Percentiles rank a stretch among this genome's conserved stretches.
Evolutionary conservation across 2,113 vertebrate genomes (phyloP).

Genomic region (Chaetops frenatus): DNA sequence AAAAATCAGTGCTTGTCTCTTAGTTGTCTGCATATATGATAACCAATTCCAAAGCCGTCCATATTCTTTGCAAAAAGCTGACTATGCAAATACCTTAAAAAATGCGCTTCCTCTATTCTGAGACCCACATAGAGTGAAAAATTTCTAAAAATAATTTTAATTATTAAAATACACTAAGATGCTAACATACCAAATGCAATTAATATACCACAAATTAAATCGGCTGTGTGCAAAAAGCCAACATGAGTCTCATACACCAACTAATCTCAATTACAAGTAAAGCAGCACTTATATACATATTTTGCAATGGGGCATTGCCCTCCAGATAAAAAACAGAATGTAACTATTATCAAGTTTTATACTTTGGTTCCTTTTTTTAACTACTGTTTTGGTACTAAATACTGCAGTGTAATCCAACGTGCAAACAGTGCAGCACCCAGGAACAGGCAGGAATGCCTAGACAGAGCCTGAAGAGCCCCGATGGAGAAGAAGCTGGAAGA

Average conservation of each 20-base stretch:
- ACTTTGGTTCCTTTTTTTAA: neutral
- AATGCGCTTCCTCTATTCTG: neutral
- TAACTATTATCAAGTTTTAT: neutral
- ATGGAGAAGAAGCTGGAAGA: neutral
- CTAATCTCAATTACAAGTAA: neutral
- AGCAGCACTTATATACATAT: neutral
- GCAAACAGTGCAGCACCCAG: neutral
- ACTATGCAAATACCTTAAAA: neutral
- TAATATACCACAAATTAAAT: neutral
- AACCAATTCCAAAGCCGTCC: neutral
- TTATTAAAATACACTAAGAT: neutral
- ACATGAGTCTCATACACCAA: neutral
- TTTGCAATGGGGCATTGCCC: neutral
- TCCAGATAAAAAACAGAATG: neutral
- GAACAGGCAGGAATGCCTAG: neutral
- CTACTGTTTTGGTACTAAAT: neutral
- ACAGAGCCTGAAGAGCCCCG: neutral
- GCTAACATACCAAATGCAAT: neutral
- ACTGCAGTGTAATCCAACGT: neutral
- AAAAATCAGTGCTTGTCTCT: neutral
- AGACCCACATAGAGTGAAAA: neutral
- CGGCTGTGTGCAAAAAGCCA: neutral
- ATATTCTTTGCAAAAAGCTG: neutral
- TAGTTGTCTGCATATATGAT: neutral
- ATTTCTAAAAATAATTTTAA: neutral